These are phyloP conservation scores for Drosophila nigricruria DNA, from an alignment of 2,888 invertebrate genomes.

Conservation along the genomic window DNA sequence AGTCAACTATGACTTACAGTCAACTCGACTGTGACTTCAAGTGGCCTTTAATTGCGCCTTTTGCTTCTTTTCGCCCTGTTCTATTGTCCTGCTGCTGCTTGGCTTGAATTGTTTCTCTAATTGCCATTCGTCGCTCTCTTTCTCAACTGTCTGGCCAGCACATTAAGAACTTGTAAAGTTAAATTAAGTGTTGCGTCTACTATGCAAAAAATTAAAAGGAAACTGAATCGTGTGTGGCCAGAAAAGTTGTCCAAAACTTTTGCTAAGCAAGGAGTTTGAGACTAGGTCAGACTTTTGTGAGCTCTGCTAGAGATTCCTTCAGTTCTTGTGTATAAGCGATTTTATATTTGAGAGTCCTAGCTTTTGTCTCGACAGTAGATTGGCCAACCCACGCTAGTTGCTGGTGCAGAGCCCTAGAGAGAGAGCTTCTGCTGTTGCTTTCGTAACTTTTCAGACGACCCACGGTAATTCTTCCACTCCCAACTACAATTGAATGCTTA, in stretches of 20 bases:
- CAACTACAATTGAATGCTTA: constrained; percentile 56
- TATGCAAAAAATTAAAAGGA: constrained; percentile 68
- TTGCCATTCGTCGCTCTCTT: constrained; percentile 66
- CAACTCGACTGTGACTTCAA: constrained; percentile 26
- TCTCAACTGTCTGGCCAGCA: constrained; percentile 67
- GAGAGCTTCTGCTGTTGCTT: not conserved
- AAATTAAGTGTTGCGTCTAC: constrained; percentile 76
- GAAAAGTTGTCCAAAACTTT: constrained; percentile 52
- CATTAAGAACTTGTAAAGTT: constrained; percentile 80
- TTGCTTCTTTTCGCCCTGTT: constrained; percentile 11
- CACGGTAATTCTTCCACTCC: constrained; percentile 24
- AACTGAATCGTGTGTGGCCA: constrained; percentile 63
- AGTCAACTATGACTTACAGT: constrained; percentile 20
- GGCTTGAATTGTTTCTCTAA: constrained; percentile 71
- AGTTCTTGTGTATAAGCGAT: too few relatives aligned
- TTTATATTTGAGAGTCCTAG: not conserved
- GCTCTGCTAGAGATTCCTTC: not conserved
- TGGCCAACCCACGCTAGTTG: constrained; percentile 32
- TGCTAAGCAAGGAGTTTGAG: not conserved
- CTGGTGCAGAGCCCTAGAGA: too few relatives aligned
- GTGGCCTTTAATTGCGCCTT: constrained; percentile 64
- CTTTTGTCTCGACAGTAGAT: constrained; percentile 4
- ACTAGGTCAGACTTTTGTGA: not conserved
- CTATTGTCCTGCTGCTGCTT: constrained; percentile 34
- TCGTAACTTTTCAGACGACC: constrained; percentile 29